Base-by-base conservation (phyloP, 2,888 invertebrate species). In the Calameuta idolon region DNA sequence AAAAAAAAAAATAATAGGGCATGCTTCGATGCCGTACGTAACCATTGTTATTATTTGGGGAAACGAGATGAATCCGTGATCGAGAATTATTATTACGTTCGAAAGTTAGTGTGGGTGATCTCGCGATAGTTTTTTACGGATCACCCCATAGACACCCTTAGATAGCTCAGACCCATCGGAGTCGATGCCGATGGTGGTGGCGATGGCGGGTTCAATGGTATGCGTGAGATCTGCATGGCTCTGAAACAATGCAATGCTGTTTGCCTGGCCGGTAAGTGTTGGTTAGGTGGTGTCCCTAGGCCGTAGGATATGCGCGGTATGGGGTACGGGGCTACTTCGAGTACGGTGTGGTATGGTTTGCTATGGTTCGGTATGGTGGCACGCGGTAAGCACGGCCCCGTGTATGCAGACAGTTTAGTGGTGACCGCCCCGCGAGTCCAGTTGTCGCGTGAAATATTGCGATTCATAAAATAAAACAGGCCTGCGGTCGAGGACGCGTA, bases 401-500 rank as follows among this genome's bases (percentile, higher is more conserved):
- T 55, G 55, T 87, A 88, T 87, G 89, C 88, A 90, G 90, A 89
- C 89, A 89, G 89, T 90, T 90, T 90, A 90, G 90, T 85, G 90
- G 90, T 90, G 89, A 88, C 88, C 89, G 87, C 87, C 87, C 88
- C 87, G 87, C 89, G 89, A 85, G 89, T 90, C 90, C 90, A 90
- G 90, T 91, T 91, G 90, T 91, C 90, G 88, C 90, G 90, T 91
- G 90, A 91, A 91, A 90, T 91, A 91, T 91, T 89, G 90, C 91
- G 88, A 90, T 91, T 91, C 90, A 91, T 91, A 91, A 91, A 91
- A 91, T 91, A 91, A 91, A 91, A 91, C 89, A 89, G 89, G 88
- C 89, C 89, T 90, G 91, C 86, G 90, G 91, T 91, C 88, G 89
- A 88, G 89, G 86, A 87, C 88, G 87, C 89, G 86, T 84, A 87